Base-by-base conservation (phyloP, 2,797 vertebrate genomes). In the Oreochromis mossambicus region DNA sequence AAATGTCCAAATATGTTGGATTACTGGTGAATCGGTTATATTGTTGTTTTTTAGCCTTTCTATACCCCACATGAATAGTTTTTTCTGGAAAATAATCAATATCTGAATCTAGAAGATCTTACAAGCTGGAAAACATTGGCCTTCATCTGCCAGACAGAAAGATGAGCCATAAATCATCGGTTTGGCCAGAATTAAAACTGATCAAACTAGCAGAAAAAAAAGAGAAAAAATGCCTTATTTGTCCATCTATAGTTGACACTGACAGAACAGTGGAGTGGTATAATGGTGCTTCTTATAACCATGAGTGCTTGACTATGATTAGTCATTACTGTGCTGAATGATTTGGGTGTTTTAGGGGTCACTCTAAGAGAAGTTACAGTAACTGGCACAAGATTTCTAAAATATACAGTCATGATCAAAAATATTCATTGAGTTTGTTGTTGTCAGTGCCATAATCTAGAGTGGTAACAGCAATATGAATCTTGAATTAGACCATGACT, bases 371-470 rank as follows among this genome's bases (percentile, higher is more conserved):
- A 46, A 15, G 21, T 46, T 70, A 46, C 3, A 46, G 66, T 17
- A 46, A 7, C 41, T 70, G 41, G 15, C 41, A 48, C 0, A 0
- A 12, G 21, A 29, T 48, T 43, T 68, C n/a, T 14, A 43, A 68
- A 73, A 29, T 48, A 46, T 19, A 19, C 14, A 73, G 43, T 48
- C 68, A 48, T 19, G 17, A 48, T 7, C 66, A 46, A 46, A 43
- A 1, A 46, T 17, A 7, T 70, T 70, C 15, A 70, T 41, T 1
- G 63, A 41, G 5, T 68, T 68, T 68, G 36, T 24, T 41, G n/a
- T 68, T 68, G 36, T 38, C n/a, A 0, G 21, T 21, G 34, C n/a
- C 61, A 41, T 38, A 66, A 66, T 41, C 34, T 38, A 21, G 61
- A 70, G 41, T 17, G 14, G 66, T 46, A 73, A 73, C 41, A 29